These are phyloP conservation scores for Cherax destructor DNA, from an alignment of 1,140 invertebrate species.

Conservation along the genomic window DNA sequence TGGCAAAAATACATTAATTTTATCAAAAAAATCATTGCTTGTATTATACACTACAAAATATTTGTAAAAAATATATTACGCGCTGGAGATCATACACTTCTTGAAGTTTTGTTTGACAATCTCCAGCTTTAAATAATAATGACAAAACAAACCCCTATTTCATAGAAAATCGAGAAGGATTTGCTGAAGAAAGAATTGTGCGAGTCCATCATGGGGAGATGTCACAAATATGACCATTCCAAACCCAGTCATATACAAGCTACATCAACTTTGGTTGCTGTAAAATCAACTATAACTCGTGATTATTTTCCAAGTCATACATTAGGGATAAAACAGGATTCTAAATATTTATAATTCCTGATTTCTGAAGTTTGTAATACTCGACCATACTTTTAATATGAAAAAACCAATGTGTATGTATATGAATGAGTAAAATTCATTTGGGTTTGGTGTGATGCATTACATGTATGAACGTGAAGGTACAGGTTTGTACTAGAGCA, in stretches of 20 bases:
- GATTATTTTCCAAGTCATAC: not conserved
- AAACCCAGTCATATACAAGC: not conserved
- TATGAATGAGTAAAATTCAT: not conserved
- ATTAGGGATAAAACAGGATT: no score
- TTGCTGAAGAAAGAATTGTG: not conserved
- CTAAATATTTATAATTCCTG: no score
- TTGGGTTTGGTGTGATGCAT: not conserved
- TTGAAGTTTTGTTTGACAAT: slow-evolving; percentile 28
- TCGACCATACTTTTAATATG: no score
- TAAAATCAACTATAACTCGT: no score
- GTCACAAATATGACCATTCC: not conserved
- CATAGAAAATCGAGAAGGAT: not conserved
- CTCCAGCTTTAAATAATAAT: slow-evolving; percentile 49
- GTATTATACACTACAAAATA: slow-evolving; percentile 30
- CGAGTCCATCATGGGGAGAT: not conserved
- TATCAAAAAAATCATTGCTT: slow-evolving; percentile 21
- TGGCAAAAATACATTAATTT: slow-evolving; percentile 12
- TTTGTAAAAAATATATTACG: slow-evolving; percentile 2
- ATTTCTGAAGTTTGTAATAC: no score
- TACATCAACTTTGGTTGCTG: not conserved
- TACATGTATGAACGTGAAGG: not conserved
- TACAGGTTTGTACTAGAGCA: not conserved
- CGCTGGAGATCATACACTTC: slow-evolving; percentile 17
- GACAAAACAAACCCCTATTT: slow-evolving; percentile 38
- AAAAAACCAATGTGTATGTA: no score